phyloP scores from a whole-genome alignment of 1,140 invertebrate species.

The Cydia pomonella region DNA sequence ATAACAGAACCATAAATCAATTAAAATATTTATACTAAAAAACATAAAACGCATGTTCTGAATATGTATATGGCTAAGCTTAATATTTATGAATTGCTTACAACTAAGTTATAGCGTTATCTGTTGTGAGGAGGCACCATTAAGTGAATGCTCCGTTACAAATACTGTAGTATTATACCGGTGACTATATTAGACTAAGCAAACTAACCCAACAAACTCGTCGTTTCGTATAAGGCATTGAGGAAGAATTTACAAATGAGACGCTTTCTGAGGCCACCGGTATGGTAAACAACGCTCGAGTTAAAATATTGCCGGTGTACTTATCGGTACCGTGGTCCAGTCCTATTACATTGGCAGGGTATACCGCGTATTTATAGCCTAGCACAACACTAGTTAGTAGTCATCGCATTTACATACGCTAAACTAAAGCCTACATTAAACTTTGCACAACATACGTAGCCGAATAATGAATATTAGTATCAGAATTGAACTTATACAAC shows the following conservation, averaged over 20 bases:
- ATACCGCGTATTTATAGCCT: background rate
- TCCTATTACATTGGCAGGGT: background rate
- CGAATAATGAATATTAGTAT: background rate
- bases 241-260: conserved; percentile 21
- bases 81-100: background rate
- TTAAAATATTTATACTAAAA: background rate
- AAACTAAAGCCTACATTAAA: background rate
- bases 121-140: background rate
- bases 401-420: conserved; percentile 25
- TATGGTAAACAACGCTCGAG: conserved; percentile 22
- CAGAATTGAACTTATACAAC: too few relatives aligned
- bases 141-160: conserved; percentile 11
- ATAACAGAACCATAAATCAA: background rate
- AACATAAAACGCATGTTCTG: conserved; percentile 6
- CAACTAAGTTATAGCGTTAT: background rate
- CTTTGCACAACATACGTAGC: background rate
- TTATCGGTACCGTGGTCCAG: background rate
- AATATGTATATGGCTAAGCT: background rate
- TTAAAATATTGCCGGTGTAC: conserved; percentile 27
- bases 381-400: background rate
- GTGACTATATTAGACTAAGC: conserved; percentile 34
- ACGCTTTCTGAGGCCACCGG: conserved; percentile 1
- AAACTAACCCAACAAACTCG: conserved; percentile 25
- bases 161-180: conserved; percentile 15
- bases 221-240: conserved; percentile 17